Base-by-base conservation (phyloP, 2,113 vertebrate genomes). In the Pogona vitticeps region DNA sequence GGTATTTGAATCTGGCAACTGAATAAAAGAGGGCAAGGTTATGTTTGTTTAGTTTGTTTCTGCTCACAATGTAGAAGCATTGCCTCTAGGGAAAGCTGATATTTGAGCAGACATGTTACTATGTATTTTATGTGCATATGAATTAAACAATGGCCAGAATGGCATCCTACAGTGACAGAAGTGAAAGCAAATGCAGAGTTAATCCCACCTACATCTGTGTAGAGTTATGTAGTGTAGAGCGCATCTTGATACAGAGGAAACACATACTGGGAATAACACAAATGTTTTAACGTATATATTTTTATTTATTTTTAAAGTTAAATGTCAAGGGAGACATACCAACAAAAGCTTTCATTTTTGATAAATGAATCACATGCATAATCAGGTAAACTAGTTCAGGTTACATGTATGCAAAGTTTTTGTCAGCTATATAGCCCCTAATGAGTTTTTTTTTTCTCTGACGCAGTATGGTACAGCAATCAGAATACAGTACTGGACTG, bases 41-140 rank as follows among this genome's bases (percentile, higher is more conserved):
- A 28, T 33, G 56, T 80, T 80, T 80, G 36, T 80, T 23, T 72
- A 71, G 84, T 93, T 95, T 84, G 9, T 58, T 92, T 81, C 76
- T 93, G 76, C 90, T 82, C 89, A 83, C 84, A 80, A 80, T 73
- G 63, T 88, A 88, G 61, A 21, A 87, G 28, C 89, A 88, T 79
- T 93, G 91, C 93, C 92, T 89, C 65, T 0, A 91, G 91, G 91
- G 90, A 93, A 90, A 88, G 79, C 92, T 95, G 92, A 91, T 93
- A 95, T 95, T 95, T 95, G 92, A 89, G 90, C 90, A 91, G 90
- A 93, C 91, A 90, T 93, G 85, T 93, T 92, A 85, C 93, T 71
- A 89, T 87, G 86, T 86, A 91, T 90, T 86, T 82, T 89, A 83
- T 93, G 89, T 88, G 89, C 91, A 91, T 93, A 89, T 90, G 90